Evolutionary conservation across 2,113 vertebrate genomes (phyloP), one percentile per base, ranked within the genome.

Genomic region (Colistium nudipinnis): DNA sequence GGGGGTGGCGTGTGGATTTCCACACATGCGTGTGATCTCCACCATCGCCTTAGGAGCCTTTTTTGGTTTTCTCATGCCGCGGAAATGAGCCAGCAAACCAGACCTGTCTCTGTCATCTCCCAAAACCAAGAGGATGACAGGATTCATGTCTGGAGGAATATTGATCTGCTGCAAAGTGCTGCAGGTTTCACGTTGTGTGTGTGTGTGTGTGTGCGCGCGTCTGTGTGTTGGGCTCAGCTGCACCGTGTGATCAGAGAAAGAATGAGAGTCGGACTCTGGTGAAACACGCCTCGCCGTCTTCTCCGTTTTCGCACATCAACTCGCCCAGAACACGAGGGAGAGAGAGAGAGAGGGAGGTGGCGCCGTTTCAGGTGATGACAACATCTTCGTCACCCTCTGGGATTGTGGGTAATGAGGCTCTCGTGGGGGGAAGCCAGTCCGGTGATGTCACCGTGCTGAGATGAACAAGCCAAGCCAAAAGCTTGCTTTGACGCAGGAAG

Each of bases 381-480:
- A 68, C 72, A 45, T 49, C 22, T 27, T 19, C 39, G 55, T 56
- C 80, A 62, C 52, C 68, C 75, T 73, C 69, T 47, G 72, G 88
- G 78, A 80, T 82, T 81, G 54, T 81, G 82, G 83, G 81, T 81
- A 87, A 85, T 62, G 70, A 69, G 78, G 60, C 53, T 77, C 82
- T 74, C 62, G 1, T 48, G 70, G 79, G 75, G 79, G 75, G 52
- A 27, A 49, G 30, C 49, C 48, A 39, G 59, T 36, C 62, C 11
- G 59, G 64, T 74, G 81, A 74, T 74, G 74, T 77, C 63, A 78
- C 66, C 10, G 30, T 0, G 30, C 7, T 57, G 16, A 3, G 43
- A 68, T 25, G 62, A 76, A 80, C 76, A 57, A 59, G 64, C 25
- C 44, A 59, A 69, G 61, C 76, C 70, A 86, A 63, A n/a, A 86